A percentile compares a stretch with the other conserved stretches of the same genome.
Evolutionary conservation across 2,113 vertebrate genomes (phyloP).

Genomic region (Pseudolaguvia tuberculata): DNA sequence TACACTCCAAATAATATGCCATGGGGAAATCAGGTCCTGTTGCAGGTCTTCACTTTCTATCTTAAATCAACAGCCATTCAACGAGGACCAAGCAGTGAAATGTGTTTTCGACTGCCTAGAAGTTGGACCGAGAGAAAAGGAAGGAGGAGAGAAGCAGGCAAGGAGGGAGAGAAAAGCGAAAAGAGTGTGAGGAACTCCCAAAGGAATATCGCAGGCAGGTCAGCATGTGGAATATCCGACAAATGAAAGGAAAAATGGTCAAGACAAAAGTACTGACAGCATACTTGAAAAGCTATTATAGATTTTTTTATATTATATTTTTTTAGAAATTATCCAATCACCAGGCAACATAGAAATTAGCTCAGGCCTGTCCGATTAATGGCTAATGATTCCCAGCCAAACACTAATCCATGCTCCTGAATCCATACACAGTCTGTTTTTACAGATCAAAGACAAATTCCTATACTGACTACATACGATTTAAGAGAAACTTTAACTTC

Average conservation of each 20-base stretch:
- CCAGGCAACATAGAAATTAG: neutral
- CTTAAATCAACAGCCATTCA: conserved; percentile 25
- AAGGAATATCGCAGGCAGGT: conserved; percentile 69
- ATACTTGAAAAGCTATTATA: conserved; percentile 5
- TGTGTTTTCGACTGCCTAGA: conserved; percentile 23
- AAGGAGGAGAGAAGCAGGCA: conserved; percentile 27
- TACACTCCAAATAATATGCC: neutral
- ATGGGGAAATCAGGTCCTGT: conserved; percentile 27
- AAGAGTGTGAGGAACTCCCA: conserved; percentile 53
- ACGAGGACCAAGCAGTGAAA: conserved; percentile 21
- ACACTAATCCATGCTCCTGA: neutral
- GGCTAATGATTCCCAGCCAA: neutral
- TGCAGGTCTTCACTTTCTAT: conserved; percentile 18
- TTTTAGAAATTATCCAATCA: conserved; percentile 8
- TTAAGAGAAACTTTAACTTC: conserved; percentile 22
- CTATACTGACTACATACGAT: neutral
- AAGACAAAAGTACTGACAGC: neutral
- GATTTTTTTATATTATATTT: too few species aligned
- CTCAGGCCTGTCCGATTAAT: neutral
- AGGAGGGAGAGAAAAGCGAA: conserved; percentile 29
- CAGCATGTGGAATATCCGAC: conserved; percentile 52
- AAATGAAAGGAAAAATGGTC: neutral
- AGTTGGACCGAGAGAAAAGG: conserved; percentile 42
- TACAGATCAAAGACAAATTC: neutral
- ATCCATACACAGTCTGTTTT: neutral